Conservation (phyloP, 2,797 vertebrate genomes). For the Holocentrus rufus region DNA sequence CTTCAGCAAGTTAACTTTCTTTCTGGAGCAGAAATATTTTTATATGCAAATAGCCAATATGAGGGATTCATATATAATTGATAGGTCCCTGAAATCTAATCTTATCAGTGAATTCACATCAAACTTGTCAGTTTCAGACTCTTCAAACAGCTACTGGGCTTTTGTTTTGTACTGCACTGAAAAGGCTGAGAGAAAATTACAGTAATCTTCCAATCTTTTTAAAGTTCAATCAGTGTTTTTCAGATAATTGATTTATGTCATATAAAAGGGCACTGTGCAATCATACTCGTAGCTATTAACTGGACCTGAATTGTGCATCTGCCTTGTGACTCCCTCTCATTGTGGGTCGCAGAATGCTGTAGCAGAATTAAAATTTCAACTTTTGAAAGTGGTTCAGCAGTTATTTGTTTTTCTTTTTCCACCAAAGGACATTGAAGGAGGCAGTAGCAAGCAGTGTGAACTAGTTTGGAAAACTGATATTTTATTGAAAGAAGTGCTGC, state of each 20-base stretch:
- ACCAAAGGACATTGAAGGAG: background rate
- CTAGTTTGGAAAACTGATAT: constrained; percentile 15
- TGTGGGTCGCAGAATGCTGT: background rate
- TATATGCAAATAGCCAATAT: constrained; percentile 46
- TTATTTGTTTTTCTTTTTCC: background rate
- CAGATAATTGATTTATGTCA: constrained; percentile 27
- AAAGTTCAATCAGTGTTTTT: constrained; percentile 25
- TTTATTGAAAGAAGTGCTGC: constrained; percentile 22
- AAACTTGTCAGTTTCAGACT: constrained; percentile 25
- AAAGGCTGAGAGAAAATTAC: constrained; percentile 14
- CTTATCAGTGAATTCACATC: constrained; percentile 17
- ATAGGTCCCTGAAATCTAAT: constrained; percentile 29
- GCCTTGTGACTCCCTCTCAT: constrained; percentile 3
- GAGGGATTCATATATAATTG: constrained; percentile 32
- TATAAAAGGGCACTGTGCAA: constrained; percentile 23
- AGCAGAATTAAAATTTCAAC: background rate
- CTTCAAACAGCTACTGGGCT: too few species aligned
- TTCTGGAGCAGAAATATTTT: constrained; percentile 35
- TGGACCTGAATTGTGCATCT: background rate
- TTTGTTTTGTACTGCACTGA: too few species aligned
- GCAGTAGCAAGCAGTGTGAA: background rate
- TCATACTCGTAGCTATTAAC: constrained; percentile 1
- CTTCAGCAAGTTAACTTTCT: constrained; percentile 5
- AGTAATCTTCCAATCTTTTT: constrained; percentile 21
- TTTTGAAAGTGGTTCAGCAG: constrained; percentile 9